Evolutionary conservation across 2,113 vertebrate species (phyloP).

Genomic region (Galbula dea): DNA sequence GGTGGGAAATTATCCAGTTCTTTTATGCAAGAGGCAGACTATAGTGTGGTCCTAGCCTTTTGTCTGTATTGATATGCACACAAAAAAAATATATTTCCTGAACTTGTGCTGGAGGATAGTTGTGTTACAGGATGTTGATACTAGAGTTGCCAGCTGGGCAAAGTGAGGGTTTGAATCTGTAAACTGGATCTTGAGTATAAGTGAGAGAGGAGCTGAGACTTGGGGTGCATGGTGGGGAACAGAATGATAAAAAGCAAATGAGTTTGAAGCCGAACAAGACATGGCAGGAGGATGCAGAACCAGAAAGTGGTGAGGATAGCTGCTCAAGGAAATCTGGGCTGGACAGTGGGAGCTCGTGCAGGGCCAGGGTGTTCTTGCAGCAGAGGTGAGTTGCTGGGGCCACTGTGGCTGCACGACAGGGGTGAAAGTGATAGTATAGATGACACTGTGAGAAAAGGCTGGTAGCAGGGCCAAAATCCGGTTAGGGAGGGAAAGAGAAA

Average conservation of each 20-base stretch:
- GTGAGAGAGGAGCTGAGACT: not conserved
- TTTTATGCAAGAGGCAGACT: not conserved
- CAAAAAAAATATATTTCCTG: not conserved
- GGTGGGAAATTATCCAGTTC: not conserved
- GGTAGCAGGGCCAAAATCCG: not conserved
- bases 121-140: not conserved
- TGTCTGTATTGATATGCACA: not conserved
- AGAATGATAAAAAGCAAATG: not conserved
- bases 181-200: not conserved
- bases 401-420: rapidly evolving
- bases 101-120: too few relatives aligned
- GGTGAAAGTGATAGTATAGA: not conserved
- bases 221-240: not conserved
- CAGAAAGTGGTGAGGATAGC: not conserved
- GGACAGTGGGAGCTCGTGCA: not conserved
- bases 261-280: not conserved
- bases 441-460: not conserved
- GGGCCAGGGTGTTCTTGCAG: not conserved
- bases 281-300: not conserved
- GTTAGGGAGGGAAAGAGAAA: not conserved
- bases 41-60: not conserved
- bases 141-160: not conserved
- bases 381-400: not conserved
- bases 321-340: not conserved
- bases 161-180: not conserved